Evolutionary conservation across 2,888 invertebrate species (phyloP), one percentile per base, ranked within the genome.

Genomic region (Chalcosyrphus nemorum): DNA sequence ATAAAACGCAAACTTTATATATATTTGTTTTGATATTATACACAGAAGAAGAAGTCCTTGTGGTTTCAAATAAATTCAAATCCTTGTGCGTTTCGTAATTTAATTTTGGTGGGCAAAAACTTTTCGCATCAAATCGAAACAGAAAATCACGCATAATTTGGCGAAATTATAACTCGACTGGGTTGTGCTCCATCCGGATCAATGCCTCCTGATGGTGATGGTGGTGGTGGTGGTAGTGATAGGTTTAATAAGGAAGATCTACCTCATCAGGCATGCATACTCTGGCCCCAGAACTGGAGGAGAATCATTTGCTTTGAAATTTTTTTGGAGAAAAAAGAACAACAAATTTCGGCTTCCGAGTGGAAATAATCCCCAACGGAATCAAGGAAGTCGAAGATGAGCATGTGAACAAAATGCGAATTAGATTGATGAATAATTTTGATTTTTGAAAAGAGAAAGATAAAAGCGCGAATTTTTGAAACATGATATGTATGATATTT

Each of bases 351-450:
- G 15, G 21, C 32, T 11, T 13, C 15, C 65, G 35, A 50, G 11
- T 50, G 50, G 15, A 65, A 65, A 38, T 38, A 65, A 65, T 65
- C 15, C 50, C 50, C 21, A 32, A 13, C 24, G 65, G 65, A 61
- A 61, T 17, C 19, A 35, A 4, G 13, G n/a, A 35, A n/a, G 15
- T 15, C 19, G n/a, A 9, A 43, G 38, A 11, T 21, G 56, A 56
- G 21, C 13, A n/a, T 24, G 15, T 11, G 54, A 15, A 11, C 45
- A 13, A n/a, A 29, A 70, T 47, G 57, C 19, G 45, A 57, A 70
- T 57, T 70, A 47, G 32, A 47, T 57, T 57, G 57, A 57, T 70
- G 57, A 70, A 70, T 57, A 57, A 70, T 57, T 70, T 43, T 17
- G 41, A 56, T 38, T 66, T 66, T 41, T 45, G 29, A 15, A 63